phyloP scores from a whole-genome alignment of 2,113 vertebrate species.

The human region GRCh38 chrX:39219501-39220000 shows the following conservation, averaged over 20 bases:
- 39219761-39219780: background rate
- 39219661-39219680: background rate
- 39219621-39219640: background rate
- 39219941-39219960: background rate
- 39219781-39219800: background rate
- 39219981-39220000: background rate
- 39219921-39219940: background rate
- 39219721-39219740: background rate
- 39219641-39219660: constrained; percentile 3
- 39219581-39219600: background rate
- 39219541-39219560: constrained; percentile 49
- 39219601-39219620: constrained; percentile 32
- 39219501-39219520: constrained; percentile 34
- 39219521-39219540: constrained; percentile 48
- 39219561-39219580: background rate
- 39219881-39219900: background rate
- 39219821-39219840: background rate
- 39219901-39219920: background rate
- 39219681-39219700: background rate
- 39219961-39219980: background rate
- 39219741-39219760: background rate
- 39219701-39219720: background rate
- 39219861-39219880: background rate
- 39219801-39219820: background rate
- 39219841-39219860: background rate